Base-by-base conservation (phyloP, 2,888 invertebrate genomes). In the Saturnia japonica region DNA sequence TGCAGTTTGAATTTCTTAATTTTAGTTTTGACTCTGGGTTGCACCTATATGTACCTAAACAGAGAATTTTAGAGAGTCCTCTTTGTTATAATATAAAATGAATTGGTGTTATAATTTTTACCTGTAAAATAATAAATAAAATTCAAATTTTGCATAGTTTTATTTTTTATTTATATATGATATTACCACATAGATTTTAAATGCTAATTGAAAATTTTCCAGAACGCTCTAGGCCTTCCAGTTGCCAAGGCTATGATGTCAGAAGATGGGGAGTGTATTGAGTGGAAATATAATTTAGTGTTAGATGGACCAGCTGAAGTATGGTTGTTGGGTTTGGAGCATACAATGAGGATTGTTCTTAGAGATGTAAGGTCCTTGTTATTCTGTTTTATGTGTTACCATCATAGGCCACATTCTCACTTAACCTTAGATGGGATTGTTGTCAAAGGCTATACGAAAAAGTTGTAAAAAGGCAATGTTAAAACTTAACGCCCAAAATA, bases 241-340 rank as follows among this genome's bases (percentile, higher is more conserved):
- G 86, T 93, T 19, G 94, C 94, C 0, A 94, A 92, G 54, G 97
- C 97, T 0, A 98, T 98, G 98, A 95, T 94, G 82, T 96, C 98
- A 0, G 96, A 96, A 74, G 98, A 98, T 78, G 97, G 97, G 0
- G 98, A 98, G 84, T 96, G 95, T 80, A 95, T 98, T 16, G 96
- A 96, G 72, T 98, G 97, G 91, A 90, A 94, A 28, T 95, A 95
- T 76, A 93, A 95, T 14, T 87, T 97, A 19, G 78, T 95, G 19
- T 86, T 98, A 69, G 97, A 98, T 67, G 98, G 98, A 0, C 96
- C 97, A 0, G 97, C 97, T 0, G 98, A 98, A 85, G 86, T 92
- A 11, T 98, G 98, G 98, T 91, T 98, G 3, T 91, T 95, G 72
- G 95, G 95, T 14, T 89, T 98, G 1, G 98, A 97, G 85, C 88